Base-by-base conservation (phyloP, 2,888 invertebrate species). In the Drosophila hamatofila region DNA sequence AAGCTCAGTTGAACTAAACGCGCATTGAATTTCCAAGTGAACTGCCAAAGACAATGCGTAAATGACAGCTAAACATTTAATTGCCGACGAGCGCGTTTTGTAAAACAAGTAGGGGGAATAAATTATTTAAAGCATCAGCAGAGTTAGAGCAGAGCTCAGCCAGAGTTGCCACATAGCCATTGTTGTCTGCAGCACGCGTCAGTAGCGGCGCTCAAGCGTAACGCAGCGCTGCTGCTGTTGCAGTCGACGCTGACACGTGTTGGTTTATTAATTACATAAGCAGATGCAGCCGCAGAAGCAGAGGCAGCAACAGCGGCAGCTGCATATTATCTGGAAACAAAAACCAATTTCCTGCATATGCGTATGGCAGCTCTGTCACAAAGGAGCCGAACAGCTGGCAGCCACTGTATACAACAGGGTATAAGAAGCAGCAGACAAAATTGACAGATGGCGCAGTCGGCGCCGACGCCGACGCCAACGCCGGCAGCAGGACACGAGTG, bases 261-360 rank as follows among this genome's bases (percentile, higher is more conserved):
- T 82, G 86, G 76, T 82, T 88, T 88, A 78, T 85, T 90, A 88
- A 88, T 86, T 83, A 76, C 78, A 86, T 84, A 86, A 90, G 87
- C 78, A 70, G 71, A 18, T 63, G 41, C 57, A 63, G 51, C 42
- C 33, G 46, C 63, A 23, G 56, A 16, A 3, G 41, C 51, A 56
- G 51, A 16, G 6, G 14, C 65, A 65, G 67, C 60, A 11, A 9
- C 65, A 60, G 69, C 52, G 55, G 89, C 85, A 80, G 76, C 74
- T 83, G 81, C 78, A 71, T 65, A 74, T 81, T 63, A 59, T 70
- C 52, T 51, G 54, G 25, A 74, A 74, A 80, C 68, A 75, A 69
- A 65, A 70, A 46, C 57, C 74, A 84, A 85, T 85, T 88, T 85
- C 89, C 89, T 90, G 86, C 88, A 80, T 69, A 82, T 72, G 81